Percentiles rank a stretch among this genome's conserved stretches.
These are phyloP conservation scores for Creontiades dilutus DNA, from an alignment of 2,888 invertebrate species.

Conservation along the genomic window DNA sequence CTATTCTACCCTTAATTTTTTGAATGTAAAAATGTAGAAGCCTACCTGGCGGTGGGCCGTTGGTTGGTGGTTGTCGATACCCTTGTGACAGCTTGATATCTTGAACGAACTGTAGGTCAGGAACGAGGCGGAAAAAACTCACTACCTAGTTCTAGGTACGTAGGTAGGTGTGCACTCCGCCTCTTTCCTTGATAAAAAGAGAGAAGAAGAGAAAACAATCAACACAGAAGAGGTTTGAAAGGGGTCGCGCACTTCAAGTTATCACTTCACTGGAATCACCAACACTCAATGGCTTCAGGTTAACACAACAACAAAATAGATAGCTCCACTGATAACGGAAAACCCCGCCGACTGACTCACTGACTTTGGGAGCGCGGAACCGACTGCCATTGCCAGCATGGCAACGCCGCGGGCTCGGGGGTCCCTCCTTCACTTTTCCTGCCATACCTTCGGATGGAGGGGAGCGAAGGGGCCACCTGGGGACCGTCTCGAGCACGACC, in stretches of 20 bases:
- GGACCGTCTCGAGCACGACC: neutral
- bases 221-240: neutral
- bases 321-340: constrained; percentile 36
- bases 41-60: constrained; percentile 66
- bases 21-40: no score
- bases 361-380: constrained; percentile 52
- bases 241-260: constrained; percentile 23
- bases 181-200: neutral
- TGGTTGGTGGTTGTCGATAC: constrained; percentile 56
- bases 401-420: constrained; percentile 46
- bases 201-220: neutral
- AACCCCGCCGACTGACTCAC: constrained; percentile 37
- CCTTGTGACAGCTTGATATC: constrained; percentile 60
- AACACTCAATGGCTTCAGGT: neutral
- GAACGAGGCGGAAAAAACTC: constrained; percentile 35
- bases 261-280: constrained; percentile 42
- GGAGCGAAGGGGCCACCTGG: neutral
- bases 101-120: constrained; percentile 55
- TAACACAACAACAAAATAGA: constrained; percentile 23
- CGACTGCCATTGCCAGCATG: constrained; percentile 56
- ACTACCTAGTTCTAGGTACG: constrained; percentile 1
- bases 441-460: neutral
- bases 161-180: neutral
- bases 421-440: constrained; percentile 51
- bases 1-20: no score